Evolutionary conservation across 2,888 invertebrate species (phyloP).

Genomic region (Schizotus pectinicornis): DNA sequence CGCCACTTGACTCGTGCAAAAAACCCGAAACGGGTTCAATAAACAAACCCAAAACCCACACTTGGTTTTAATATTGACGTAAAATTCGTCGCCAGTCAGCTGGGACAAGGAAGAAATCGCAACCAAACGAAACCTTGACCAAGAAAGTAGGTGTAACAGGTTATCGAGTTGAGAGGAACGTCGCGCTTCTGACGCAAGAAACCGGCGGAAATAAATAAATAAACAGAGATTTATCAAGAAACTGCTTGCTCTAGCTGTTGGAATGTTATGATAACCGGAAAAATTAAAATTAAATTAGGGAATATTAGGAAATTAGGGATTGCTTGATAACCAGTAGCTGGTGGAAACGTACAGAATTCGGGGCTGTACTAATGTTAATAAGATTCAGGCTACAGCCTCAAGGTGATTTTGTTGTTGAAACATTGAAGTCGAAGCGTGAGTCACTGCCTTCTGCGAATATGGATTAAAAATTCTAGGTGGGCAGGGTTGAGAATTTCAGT

Average conservation of each 20-base stretch:
- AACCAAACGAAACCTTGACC: conserved; percentile 18
- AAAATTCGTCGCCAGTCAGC: not conserved
- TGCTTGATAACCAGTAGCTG: not conserved
- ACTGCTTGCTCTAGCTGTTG: not conserved
- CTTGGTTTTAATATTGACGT: not conserved
- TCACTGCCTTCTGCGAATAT: too few species aligned
- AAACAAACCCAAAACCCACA: too few species aligned
- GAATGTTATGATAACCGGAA: not conserved
- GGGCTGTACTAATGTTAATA: too few species aligned
- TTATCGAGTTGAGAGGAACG: conserved; percentile 11
- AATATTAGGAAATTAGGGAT: conserved; percentile 2
- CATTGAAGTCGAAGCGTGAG: too few species aligned
- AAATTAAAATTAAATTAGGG: not conserved
- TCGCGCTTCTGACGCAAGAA: not conserved
- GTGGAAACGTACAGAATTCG: not conserved
- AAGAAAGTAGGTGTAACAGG: conserved; percentile 26
- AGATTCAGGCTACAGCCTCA: too few species aligned
- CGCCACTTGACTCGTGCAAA: too few species aligned
- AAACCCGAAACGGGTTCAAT: too few species aligned
- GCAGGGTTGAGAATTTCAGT: too few species aligned
- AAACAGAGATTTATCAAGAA: not conserved
- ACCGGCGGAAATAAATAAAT: not conserved
- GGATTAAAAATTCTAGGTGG: too few species aligned
- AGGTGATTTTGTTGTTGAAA: too few species aligned
- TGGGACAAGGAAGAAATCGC: not conserved